Base-by-base conservation (phyloP, 2,888 invertebrate genomes). In the Tinea semifulvella region DNA sequence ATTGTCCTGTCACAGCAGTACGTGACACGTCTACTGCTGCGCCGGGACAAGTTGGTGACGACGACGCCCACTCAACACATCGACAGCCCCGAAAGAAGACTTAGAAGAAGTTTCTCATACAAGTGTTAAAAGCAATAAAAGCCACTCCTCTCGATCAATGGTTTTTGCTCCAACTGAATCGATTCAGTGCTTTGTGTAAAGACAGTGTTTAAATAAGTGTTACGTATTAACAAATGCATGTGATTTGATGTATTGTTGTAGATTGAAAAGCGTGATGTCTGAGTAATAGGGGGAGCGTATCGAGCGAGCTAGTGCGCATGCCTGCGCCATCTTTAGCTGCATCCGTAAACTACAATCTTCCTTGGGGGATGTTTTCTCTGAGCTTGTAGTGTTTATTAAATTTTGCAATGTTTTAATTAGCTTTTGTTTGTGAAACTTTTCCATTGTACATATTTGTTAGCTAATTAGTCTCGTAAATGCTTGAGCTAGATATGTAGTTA, bases 1-100 rank as follows among this genome's bases (percentile, higher is more conserved):
- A 94, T 94, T 94, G 94, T 94, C 94, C 93, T 93, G 94, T 94
- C 94, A 94, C 94, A 94, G 94, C 94, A 94, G 94, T 94, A 94
- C 88, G 87, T 83, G 49, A 17, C 17, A 56, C 76, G 65, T 72
- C 84, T 94, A 94, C 94, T 94, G 94, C 91, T 94, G 92, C 88
- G 87, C 85, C 91, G 87, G 92, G 94, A 92, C 94, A 94, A 92
- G 60, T 63, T 67, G 77, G 74, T 52, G 58, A 67, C 57, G 66
- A 58, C 53, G 65, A 55, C 51, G 75, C 76, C 54, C 47, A 46
- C 53, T 45, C 66, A 54, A 46, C 60, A 17, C n/a, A 42, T 22
- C 13, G 13, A 31, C 31, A 7, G 11, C n/a, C n/a, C n/a, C 27
- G 14, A n/a, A 31, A 31, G 2, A 31, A 31, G 22, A 22, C 26